Conservation (phyloP, 2,888 invertebrate species). For the Melanargia galathea region DNA sequence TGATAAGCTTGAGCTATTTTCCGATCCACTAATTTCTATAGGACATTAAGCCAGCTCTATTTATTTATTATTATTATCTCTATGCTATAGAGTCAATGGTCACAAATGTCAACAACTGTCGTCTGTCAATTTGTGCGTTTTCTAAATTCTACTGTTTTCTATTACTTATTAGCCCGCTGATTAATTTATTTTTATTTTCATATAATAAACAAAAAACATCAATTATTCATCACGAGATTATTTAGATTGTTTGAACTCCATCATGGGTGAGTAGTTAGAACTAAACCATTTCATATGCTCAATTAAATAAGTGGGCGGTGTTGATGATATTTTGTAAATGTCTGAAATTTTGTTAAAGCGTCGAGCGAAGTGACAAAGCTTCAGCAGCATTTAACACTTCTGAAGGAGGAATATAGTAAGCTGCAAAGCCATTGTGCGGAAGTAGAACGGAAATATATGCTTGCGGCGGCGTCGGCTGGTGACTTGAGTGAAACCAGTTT, state of each 20-base stretch:
- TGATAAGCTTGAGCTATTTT: too few species aligned
- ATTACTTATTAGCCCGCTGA: slow-evolving; percentile 44
- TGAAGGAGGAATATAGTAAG: slow-evolving; percentile 95
- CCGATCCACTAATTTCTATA: too few species aligned
- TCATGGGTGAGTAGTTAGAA: slow-evolving; percentile 70
- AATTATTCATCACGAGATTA: slow-evolving; percentile 42
- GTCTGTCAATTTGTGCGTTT: background rate
- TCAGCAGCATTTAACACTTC: slow-evolving; percentile 92
- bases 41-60: too few species aligned
- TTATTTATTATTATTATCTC: too few species aligned
- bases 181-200: slow-evolving; percentile 47
- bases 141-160: too few species aligned
- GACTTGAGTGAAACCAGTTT: slow-evolving; percentile 89
- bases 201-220: slow-evolving; percentile 25
- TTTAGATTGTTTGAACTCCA: slow-evolving; percentile 50
- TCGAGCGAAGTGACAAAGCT: slow-evolving; percentile 85
- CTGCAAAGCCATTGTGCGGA: slow-evolving; percentile 91
- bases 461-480: slow-evolving; percentile 86
- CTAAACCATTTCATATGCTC: slow-evolving; percentile 50
- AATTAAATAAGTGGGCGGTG: slow-evolving; percentile 38
- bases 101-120: background rate
- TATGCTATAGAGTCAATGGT: background rate
- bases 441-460: slow-evolving; percentile 91
- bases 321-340: slow-evolving; percentile 50
- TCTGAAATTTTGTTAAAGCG: slow-evolving; percentile 56